Evolutionary conservation across 2,797 vertebrate species (phyloP).

Genomic region (Siniperca undulata): DNA sequence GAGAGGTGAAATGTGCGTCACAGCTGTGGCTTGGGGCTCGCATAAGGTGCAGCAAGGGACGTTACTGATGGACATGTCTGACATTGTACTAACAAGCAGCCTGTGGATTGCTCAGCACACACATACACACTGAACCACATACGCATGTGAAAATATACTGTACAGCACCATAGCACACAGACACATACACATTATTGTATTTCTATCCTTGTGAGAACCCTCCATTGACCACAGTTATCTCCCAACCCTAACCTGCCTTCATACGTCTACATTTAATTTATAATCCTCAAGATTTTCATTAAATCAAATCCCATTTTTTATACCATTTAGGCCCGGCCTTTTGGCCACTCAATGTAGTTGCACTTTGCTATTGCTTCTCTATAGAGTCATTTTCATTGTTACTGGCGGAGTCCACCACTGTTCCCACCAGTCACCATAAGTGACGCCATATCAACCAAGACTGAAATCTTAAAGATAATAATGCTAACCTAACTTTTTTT

Average conservation of each 20-base stretch:
- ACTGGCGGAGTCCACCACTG: background rate
- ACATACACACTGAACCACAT: slow-evolving; percentile 23
- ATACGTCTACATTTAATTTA: background rate
- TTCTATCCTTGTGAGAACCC: slow-evolving; percentile 6
- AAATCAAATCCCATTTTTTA: background rate
- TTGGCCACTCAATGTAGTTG: too few relatives aligned
- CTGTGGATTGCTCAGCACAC: slow-evolving; percentile 29
- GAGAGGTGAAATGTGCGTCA: slow-evolving; percentile 49
- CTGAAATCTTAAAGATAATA: background rate
- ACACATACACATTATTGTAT: background rate
- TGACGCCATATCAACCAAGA: slow-evolving; percentile 2
- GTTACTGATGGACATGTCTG: slow-evolving; percentile 70
- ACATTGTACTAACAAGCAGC: slow-evolving; percentile 75
- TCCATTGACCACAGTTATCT: slow-evolving; percentile 1
- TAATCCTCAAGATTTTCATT: slow-evolving; percentile 5
- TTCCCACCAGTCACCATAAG: background rate
- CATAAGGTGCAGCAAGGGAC: slow-evolving; percentile 41
- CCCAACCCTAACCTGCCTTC: background rate
- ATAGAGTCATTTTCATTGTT: too few relatives aligned
- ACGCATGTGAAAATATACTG: slow-evolving; percentile 18
- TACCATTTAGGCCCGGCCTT: too few relatives aligned
- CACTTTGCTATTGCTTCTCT: background rate
- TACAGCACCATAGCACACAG: background rate
- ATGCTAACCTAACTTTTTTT: background rate
- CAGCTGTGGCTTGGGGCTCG: slow-evolving; percentile 44